Base-by-base conservation (phyloP, 2,888 invertebrate species). In the Synergus itoensis region DNA sequence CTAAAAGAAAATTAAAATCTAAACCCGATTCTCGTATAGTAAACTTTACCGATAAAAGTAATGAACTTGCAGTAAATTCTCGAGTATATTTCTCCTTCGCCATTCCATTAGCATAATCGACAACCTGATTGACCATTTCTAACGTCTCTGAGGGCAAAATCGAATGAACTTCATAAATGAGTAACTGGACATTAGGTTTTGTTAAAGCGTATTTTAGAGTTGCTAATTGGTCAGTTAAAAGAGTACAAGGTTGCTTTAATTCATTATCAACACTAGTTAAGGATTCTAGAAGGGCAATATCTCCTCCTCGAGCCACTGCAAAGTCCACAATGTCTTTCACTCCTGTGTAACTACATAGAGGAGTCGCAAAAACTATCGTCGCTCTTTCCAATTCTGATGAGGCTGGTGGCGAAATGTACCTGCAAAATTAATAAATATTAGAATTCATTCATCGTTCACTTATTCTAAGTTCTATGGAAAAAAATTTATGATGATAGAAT, bases 111-210 rank as follows among this genome's bases (percentile, higher is more conserved):
- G 96, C 95, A 86, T 95, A 95, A 0, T 95, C 93, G 0, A 96
- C 93, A 0, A 95, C 95, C 63, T 94, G 93, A 0, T 94, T 92
- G 21, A 96, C 94, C 95, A 97, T 96, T 40, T 95, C 95, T 63
- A 94, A 93, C 84, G 97, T 97, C 91, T 97, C 97, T 0, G 95
- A 94, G 53, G 94, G 94, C 63, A 97, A 92, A 76, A 96, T 94
- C 0, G 97, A 97, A 92, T 97, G 97, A 0, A 96, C 97, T 90
- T 97, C 96, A 87, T 97, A 97, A 48, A 97, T 91, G 16, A 97
- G 94, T 82, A 97, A 93, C 89, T 97, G 97, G 40, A 97, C 96
- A 93, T 97, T 97, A 0, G 97, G 97, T 77, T 96, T 94, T 0
- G 96, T 96, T 94, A 97, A 94, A 0, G 96, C 94, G 85, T 95